Evolutionary conservation across 2,888 invertebrate species (phyloP).

Genomic region (Lathronympha strigana): DNA sequence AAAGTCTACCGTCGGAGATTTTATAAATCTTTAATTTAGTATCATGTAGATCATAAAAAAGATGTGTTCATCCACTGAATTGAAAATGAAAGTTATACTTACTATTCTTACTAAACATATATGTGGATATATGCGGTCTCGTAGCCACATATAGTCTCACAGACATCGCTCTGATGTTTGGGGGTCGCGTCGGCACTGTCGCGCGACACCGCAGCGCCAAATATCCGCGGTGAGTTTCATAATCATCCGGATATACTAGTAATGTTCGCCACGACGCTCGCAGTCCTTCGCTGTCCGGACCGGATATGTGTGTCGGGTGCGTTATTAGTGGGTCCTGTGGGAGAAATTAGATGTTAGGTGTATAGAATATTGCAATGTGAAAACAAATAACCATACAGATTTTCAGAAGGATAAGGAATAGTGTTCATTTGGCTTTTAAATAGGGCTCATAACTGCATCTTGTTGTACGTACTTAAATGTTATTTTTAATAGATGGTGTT

Average conservation of each 20-base stretch:
- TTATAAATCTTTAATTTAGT: no score
- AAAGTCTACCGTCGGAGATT: no score
- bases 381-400: no score
- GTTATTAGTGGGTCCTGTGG: slow-evolving; percentile 73
- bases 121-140: slow-evolving; percentile 76
- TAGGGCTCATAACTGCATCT: no score
- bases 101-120: slow-evolving; percentile 82
- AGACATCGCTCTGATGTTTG: slow-evolving; percentile 72
- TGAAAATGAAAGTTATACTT: slow-evolving; percentile 59
- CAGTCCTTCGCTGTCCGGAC: slow-evolving; percentile 74
- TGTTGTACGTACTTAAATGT: no score
- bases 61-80: no score
- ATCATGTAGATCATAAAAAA: no score
- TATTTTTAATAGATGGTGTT: no score
- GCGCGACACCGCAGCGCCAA: slow-evolving; percentile 73
- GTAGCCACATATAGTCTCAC: slow-evolving; percentile 74
- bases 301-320: slow-evolving; percentile 69
- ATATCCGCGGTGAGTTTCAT: slow-evolving; percentile 72
- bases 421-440: no score
- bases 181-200: slow-evolving; percentile 68
- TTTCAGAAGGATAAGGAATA: no score
- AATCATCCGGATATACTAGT: slow-evolving; percentile 75
- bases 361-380: neutral
- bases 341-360: neutral
- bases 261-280: slow-evolving; percentile 76